Base-by-base conservation (phyloP, 2,888 invertebrate species). In the Chrysina gloriosa region DNA sequence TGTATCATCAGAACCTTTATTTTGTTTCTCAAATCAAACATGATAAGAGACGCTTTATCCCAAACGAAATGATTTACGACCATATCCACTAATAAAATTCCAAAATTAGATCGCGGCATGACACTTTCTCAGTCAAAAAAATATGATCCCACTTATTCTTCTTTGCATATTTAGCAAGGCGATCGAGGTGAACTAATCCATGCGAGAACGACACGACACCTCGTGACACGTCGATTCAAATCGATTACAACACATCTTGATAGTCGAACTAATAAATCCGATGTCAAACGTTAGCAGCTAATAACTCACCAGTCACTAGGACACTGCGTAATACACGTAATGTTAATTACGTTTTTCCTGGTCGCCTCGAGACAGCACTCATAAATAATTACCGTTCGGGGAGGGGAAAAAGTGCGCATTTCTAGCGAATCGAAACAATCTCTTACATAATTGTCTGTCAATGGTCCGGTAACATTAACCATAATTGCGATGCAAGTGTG, bases 161-260 rank as follows among this genome's bases (percentile, higher is more conserved):
- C 34, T 50, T n/a, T 25, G 48, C 48, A 50, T 50, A n/a, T n/a
- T 50, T 50, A 11, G 11, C 48, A 50, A 50, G 48, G 48, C 6
- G n/a, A 11, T 1, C 47, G 23, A 36, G 36, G 4, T 3, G 2
- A 11, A 36, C 4, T 9, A 36, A 36, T 11, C 3, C n/a, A n/a
- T n/a, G n/a, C n/a, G n/a, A n/a, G n/a, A n/a, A n/a, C n/a, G n/a
- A n/a, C n/a, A n/a, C n/a, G n/a, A n/a, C n/a, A n/a, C n/a, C n/a
- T n/a, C n/a, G n/a, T n/a, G n/a, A 11, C 36, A 36, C 6, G n/a
- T 0, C 1, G 2, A n/a, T n/a, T 14, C 11, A n/a, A 2, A 11
- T 36, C 14, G 19, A 9, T 9, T 4, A 9, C 7, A 23, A 21
- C n/a, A 45, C 9, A 45, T 19, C 16, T 19, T 45, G 9, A 16